Evolutionary conservation across 2,888 invertebrate species (phyloP), one percentile per base, ranked within the genome.

Genomic region (Chymomyza caudatula): DNA sequence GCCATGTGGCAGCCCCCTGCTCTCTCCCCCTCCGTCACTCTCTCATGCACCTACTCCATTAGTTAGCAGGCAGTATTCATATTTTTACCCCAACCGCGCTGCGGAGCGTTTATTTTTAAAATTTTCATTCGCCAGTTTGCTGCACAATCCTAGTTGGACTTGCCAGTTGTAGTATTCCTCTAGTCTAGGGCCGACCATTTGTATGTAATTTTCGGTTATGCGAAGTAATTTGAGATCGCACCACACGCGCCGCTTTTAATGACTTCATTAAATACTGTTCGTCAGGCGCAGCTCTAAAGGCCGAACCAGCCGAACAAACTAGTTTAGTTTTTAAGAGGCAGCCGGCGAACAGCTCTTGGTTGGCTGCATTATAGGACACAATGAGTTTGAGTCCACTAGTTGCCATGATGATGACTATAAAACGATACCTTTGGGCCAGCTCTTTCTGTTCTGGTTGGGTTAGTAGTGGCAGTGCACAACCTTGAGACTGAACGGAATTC

Each of bases 191-290:
- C 64, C 68, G 61, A 72, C 65, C 68, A 66, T 67, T 76, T 74
- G 71, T 76, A 72, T 82, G 77, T 86, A 87, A 87, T 87, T 87
- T 87, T 87, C 81, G 85, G 87, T 85, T 87, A 85, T 86, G 87
- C 87, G 76, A 84, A 86, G 83, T 86, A 88, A 87, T 87, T 85
- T 88, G 81, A 87, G 81, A 87, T 86, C 86, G 83, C 87, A 87
- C 88, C 88, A 88, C 88, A 88, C 88, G 88, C 88, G 88, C 88
- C 83, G 87, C 82, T 85, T 88, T 88, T 88, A 88, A 88, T 88
- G 88, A 88, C 88, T 88, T 88, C 87, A 88, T 88, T 88, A 87
- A 87, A 87, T 87, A 80, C 65, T 65, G 23, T 74, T 65, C 64
- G 47, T 25, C 52, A 22, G 42, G 61, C 65, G 51, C 15, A 43